Percentiles rank a stretch among this genome's conserved stretches.
Conservation (phyloP, 2,113 vertebrate species). For the Micronisus gabar region DNA sequence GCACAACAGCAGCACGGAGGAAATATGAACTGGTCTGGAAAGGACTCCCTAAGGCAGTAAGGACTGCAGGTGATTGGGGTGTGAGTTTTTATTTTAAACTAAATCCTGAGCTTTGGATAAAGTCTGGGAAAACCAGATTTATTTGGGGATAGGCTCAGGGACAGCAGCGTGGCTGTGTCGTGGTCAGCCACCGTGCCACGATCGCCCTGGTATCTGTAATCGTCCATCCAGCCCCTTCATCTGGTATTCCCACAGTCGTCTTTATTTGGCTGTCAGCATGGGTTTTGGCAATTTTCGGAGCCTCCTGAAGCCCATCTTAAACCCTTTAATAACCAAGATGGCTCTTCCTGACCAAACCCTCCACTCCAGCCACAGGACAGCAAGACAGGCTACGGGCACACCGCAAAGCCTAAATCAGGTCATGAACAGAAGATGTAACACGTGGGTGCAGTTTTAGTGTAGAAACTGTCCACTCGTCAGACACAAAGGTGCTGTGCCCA, state of each 20-base stretch:
- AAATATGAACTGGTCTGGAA: neutral
- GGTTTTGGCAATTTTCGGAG: neutral
- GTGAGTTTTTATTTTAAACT: neutral
- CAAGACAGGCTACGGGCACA: neutral
- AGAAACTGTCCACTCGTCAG: neutral
- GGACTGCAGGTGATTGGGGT: neutral
- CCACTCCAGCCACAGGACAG: neutral
- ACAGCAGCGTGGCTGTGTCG: neutral
- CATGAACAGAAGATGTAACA: neutral
- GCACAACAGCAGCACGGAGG: neutral
- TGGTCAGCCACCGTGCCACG: rapidly evolving
- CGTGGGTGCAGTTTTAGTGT: neutral
- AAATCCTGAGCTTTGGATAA: neutral
- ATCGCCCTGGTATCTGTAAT: rapidly evolving
- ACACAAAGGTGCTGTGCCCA: neutral
- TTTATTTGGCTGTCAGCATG: neutral
- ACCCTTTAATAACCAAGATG: neutral
- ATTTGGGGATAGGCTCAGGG: neutral
- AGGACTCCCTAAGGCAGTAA: neutral
- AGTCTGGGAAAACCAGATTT: neutral
- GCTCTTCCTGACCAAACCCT: neutral
- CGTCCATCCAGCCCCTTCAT: neutral
- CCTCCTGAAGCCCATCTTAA: neutral
- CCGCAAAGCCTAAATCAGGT: neutral
- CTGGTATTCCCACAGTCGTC: neutral